Base-by-base conservation (phyloP, 1,140 invertebrate species). In the Saxidomus purpurata region DNA sequence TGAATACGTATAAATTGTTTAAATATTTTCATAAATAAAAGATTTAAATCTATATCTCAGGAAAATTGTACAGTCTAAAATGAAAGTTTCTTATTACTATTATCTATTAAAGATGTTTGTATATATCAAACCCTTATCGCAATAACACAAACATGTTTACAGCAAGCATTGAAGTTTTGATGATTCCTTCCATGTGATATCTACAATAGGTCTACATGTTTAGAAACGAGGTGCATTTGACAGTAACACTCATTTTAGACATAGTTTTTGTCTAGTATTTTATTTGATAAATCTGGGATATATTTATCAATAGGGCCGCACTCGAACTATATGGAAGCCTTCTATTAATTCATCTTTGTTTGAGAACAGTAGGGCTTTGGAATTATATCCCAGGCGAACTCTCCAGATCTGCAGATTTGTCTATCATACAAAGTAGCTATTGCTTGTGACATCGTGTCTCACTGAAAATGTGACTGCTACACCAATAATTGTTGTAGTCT, bases 291-390 rank as follows among this genome's bases (percentile, higher is more conserved):
- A 0, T 97, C 99, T 0, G 97, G 97, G 71, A 97, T 99, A 17
- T 99, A 99, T 93, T 97, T 97, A 0, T 96, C 98, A 49, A 98
- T 98, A 87, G 98, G 98, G 80, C 97, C 97, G 0, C 97, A 97
- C 19, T 98, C 98, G 98, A 97, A 97, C 94, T 98, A 97, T 94
- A 95, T 98, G 79, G 98, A 98, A 95, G 97, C 98, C 0, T 96
- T 98, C 85, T 98, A 98, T 95, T 98, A 98, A 95, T 98, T 98
- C 95, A 98, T 98, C 96, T 98, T 81, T 98, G 98, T 1, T 96
- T 98, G 55, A 98, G 98, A 49, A 98, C 98, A 61, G 98, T 98
- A 91, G 98, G 98, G 15, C 96, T 98, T 0, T 98, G 98, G 0
- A 98, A 98, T 96, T 98, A 98, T 96, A 98, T 98, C 87, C 98